Conservation (phyloP, 2,113 vertebrate genomes). For the Tragelaphus strepsiceros region DNA sequence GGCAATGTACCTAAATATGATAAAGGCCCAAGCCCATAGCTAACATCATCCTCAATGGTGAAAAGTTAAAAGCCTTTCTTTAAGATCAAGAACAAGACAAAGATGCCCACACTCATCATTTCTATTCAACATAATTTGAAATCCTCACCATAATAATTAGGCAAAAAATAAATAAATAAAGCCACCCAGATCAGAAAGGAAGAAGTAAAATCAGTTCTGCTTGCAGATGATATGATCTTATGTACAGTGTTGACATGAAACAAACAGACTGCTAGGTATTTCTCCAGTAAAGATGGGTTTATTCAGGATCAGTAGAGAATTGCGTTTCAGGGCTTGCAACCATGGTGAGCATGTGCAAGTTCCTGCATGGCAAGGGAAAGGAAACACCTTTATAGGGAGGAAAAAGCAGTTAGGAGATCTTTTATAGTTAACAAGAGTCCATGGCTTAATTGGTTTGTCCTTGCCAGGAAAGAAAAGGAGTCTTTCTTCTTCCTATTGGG, state of each 20-base stretch:
- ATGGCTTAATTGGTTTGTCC: not conserved
- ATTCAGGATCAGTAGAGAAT: not conserved
- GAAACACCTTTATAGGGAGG: not conserved
- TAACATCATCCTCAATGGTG: not conserved
- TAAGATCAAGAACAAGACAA: not conserved
- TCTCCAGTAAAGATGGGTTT: not conserved
- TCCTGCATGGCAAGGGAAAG: not conserved
- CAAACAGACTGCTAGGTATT: not conserved
- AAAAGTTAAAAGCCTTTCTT: not conserved
- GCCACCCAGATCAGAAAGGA: not conserved
- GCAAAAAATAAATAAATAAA: not conserved
- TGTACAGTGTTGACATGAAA: not conserved
- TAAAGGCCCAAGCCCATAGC: not conserved
- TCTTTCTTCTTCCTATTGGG: not conserved
- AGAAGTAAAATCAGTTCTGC: not conserved
- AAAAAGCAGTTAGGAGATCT: not conserved
- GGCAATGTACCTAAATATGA: not conserved
- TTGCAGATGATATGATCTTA: not conserved
- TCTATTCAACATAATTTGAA: not conserved
- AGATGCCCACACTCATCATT: not conserved
- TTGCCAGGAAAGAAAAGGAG: not conserved
- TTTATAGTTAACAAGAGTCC: not conserved
- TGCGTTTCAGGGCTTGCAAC: not conserved
- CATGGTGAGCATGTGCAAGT: not conserved
- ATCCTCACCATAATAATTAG: not conserved